phyloP scores from a whole-genome alignment of 2,797 vertebrate species.

The Danio choprae region DNA sequence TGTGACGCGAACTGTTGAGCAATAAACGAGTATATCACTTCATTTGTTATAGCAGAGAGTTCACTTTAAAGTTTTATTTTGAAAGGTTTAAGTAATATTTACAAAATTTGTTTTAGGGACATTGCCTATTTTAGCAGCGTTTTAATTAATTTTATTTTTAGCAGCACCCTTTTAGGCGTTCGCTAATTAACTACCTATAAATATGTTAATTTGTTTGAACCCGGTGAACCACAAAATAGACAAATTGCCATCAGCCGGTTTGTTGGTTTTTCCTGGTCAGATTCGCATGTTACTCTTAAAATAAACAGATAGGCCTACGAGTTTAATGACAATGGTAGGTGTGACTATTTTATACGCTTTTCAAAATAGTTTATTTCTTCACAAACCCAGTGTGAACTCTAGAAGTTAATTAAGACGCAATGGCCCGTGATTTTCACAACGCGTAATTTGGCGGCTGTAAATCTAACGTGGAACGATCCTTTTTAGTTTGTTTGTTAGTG shows the following conservation, averaged over 20 bases:
- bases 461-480: too few species aligned
- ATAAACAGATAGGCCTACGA: not conserved
- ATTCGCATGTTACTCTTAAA: too few species aligned
- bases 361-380: not conserved
- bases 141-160: not conserved
- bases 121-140: not conserved
- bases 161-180: not conserved
- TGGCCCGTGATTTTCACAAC: not conserved
- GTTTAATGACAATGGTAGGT: not conserved
- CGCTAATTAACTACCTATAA: not conserved
- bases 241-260: not conserved
- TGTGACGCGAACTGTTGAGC: not conserved
- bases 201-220: not conserved
- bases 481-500: too few species aligned
- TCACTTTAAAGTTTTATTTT: not conserved
- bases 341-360: rapidly evolving
- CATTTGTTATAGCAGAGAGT: not conserved
- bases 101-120: not conserved
- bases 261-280: not conserved
- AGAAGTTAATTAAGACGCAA: not conserved
- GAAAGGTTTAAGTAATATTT: not conserved
- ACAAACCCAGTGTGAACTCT: not conserved
- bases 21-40: not conserved
- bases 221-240: not conserved
- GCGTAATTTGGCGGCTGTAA: too few species aligned